A percentile compares a stretch with the other conserved stretches of the same genome.
Conservation (phyloP, 2,797 vertebrate genomes). For the Glyptemys insculpta region DNA sequence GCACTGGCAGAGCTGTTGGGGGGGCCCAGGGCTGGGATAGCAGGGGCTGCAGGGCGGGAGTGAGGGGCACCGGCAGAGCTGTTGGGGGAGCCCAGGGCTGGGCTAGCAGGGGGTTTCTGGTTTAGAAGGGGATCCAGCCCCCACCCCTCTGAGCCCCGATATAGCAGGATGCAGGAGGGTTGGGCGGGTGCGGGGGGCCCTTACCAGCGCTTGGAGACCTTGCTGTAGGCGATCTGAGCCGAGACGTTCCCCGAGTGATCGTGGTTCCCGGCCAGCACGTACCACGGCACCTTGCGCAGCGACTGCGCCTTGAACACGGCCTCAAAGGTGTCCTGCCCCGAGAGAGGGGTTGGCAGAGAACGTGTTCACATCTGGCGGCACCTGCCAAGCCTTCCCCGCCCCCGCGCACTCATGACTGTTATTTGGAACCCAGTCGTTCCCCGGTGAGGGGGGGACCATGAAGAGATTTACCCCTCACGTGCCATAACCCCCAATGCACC, state of each 20-base stretch:
- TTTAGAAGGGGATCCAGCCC: too few species aligned
- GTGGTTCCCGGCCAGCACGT: slow-evolving; percentile 93
- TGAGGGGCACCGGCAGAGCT: not conserved
- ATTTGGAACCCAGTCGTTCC: not conserved
- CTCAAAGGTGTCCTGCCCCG: slow-evolving; percentile 90
- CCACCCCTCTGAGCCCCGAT: not conserved
- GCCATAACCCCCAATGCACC: not conserved
- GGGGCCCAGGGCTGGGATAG: not conserved
- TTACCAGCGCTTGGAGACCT: slow-evolving; percentile 89
- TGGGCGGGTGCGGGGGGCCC: not conserved
- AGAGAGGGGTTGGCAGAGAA: not conserved
- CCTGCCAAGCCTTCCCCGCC: not conserved
- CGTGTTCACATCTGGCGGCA: not conserved
- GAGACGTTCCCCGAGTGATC: slow-evolving; percentile 92
- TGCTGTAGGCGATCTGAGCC: slow-evolving; percentile 92
- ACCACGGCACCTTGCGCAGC: slow-evolving; percentile 89
- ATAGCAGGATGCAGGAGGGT: not conserved
- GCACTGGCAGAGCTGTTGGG: not conserved
- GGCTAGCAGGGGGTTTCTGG: not conserved
- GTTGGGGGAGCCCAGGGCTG: not conserved
- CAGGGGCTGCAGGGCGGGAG: too few species aligned
- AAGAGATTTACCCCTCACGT: not conserved
- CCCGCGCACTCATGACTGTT: too few species aligned
- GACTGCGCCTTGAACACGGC: slow-evolving; percentile 86
- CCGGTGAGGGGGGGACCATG: too few species aligned